Evolutionary conservation across 2,888 invertebrate genomes (phyloP).

Genomic region (Strigamia transsilvanica): DNA sequence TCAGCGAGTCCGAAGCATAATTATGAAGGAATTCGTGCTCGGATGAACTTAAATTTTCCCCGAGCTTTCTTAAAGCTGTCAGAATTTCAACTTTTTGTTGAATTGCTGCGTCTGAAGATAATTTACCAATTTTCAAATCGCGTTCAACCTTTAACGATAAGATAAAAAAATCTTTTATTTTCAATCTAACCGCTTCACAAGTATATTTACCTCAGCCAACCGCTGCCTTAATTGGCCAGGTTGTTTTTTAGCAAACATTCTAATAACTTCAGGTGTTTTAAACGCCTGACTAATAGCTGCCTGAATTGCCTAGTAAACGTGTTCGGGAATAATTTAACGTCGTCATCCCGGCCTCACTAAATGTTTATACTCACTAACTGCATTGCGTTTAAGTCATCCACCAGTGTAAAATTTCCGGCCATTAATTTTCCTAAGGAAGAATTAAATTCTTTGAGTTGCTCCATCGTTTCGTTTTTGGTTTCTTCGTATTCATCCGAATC

Average conservation of each 20-base stretch:
- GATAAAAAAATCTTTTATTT: background rate
- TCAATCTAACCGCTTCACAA: background rate
- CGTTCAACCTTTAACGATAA: slow-evolving; percentile 64
- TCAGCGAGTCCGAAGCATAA: slow-evolving; percentile 63
- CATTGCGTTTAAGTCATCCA: slow-evolving; percentile 73
- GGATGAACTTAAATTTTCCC: slow-evolving; percentile 63
- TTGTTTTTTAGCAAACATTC: slow-evolving; percentile 76
- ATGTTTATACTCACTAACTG: slow-evolving; percentile 68
- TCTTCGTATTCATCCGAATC: slow-evolving; percentile 74
- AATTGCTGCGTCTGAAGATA: slow-evolving; percentile 66
- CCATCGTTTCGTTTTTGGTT: slow-evolving; percentile 74
- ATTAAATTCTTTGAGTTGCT: slow-evolving; percentile 75
- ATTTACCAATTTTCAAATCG: slow-evolving; percentile 72
- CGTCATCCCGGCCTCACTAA: background rate
- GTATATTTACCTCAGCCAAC: slow-evolving; percentile 67
- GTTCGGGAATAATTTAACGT: background rate
- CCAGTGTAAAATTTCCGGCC: slow-evolving; percentile 74
- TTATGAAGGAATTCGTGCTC: slow-evolving; percentile 65
- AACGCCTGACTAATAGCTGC: slow-evolving; percentile 79
- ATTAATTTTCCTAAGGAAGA: slow-evolving; percentile 72
- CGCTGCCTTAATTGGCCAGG: slow-evolving; percentile 72
- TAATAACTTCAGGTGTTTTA: slow-evolving; percentile 77
- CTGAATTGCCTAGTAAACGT: slow-evolving; percentile 71
- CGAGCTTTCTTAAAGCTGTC: slow-evolving; percentile 66
- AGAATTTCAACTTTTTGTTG: slow-evolving; percentile 69